phyloP scores from a whole-genome alignment of 1,140 invertebrate species.

The Palaemon carinicauda region DNA sequence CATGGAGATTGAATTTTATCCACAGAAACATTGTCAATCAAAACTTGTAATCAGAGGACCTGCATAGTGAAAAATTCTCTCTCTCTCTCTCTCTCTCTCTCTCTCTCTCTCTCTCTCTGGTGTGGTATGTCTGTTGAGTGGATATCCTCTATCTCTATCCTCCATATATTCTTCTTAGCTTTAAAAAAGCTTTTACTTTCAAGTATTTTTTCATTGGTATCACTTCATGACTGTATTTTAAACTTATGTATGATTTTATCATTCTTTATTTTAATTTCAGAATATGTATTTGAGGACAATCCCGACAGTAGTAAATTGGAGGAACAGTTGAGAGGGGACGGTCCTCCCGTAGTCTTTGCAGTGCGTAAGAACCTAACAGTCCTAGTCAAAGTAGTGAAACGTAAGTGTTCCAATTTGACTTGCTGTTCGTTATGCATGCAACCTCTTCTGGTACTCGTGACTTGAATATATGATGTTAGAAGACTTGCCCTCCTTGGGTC shows the following conservation, averaged over 20 bases:
- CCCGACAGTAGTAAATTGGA: conserved; percentile 48
- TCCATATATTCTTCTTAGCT: background rate
- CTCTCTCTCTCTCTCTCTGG: too few species aligned
- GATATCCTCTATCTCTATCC: background rate
- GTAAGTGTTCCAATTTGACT: conserved; percentile 70
- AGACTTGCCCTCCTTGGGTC: background rate
- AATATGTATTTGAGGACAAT: conserved; percentile 53
- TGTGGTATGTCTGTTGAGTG: too few species aligned
- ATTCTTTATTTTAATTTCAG: background rate
- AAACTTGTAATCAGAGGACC: too few species aligned
- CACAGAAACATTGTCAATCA: too few species aligned
- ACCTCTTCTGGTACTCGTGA: background rate
- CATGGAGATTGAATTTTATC: too few species aligned
- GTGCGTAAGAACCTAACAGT: conserved; percentile 82
- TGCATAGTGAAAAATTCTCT: too few species aligned
- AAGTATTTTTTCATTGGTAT: background rate
- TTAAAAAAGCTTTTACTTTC: background rate
- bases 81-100: too few species aligned
- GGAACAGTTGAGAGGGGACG: conserved; percentile 55
- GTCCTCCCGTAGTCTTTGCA: conserved; percentile 74
- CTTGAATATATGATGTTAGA: background rate
- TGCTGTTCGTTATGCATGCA: too few species aligned
- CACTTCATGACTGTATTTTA: background rate
- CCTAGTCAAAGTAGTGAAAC: conserved; percentile 78
- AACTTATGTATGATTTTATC: background rate